Base-by-base conservation (phyloP, 2,797 vertebrate genomes). In the Pagetopsis macropterus region DNA sequence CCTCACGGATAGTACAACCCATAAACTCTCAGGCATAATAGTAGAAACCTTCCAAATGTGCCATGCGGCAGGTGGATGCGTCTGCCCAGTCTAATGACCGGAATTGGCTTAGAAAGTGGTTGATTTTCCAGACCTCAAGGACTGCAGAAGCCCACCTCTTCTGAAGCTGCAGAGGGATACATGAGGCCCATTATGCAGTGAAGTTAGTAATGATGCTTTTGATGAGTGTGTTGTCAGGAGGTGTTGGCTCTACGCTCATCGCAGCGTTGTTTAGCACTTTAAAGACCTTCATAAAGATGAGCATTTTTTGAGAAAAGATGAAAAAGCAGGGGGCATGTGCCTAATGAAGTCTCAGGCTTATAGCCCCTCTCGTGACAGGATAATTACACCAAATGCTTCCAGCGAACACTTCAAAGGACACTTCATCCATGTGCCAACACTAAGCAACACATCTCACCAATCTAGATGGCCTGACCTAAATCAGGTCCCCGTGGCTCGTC, bases 341-440 rank as follows among this genome's bases (percentile, higher is more conserved):
- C 85, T 93, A 93, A 94, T 93, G 91, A 94, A 93, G 85, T 90
- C 83, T 83, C 80, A 60, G 87, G 90, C 88, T 90, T 91, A 86
- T 86, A 91, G 92, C 83, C 83, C 81, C 84, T 86, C 91, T 92
- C 90, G 86, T 91, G 91, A 94, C 93, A 93, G 89, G 87, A 90
- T 94, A 94, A 95, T 94, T 94, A 94, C 84, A 81, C 73, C 88
- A 89, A 93, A 93, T 85, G 85, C 92, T 93, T 87, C 81, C 82
- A 91, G 86, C 83, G 45, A 88, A 88, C 87, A 91, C 90, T 94
- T 94, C 93, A 94, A 94, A 94, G 87, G 88, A 89, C 86, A 83
- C 88, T 93, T 93, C 85, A 89, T 89, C 86, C 84, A 75, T 50
- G 81, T 82, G 88, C 92, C 88, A 82, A 85, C 86, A 80, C 84